Base-by-base conservation (phyloP, 2,888 invertebrate genomes). In the Toxonevra muliebris region DNA sequence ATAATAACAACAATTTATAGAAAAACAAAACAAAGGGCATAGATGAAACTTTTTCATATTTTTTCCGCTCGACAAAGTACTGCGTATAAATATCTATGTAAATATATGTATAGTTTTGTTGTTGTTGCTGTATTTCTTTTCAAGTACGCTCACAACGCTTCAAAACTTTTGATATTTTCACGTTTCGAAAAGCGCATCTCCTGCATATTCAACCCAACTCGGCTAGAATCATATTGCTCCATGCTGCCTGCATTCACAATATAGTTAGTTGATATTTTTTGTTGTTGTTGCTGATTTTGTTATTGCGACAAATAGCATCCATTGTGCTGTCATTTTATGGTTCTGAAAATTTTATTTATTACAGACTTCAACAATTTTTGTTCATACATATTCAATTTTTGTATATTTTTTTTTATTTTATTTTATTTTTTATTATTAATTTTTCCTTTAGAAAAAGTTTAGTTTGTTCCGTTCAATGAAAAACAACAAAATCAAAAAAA, bases 111-210 rank as follows among this genome's bases (percentile, higher is more conserved):
- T 30, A 7, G 30, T n/a, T 53, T 4, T 53, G 15, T 53, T 53
- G 53, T 19, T 17, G 53, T n/a, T 53, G 15, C 8, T 53, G 12
- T 17, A n/a, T 53, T 53, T 48, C 15, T 48, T 4, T 48, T 15
- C 2, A 48, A 48, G 50, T 13, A 48, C 50, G 55, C 55, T 12
- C 17, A 9, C 2, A 13, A 42, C 59, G 45, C 19, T 15, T n/a
- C 45, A 59, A 59, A 59, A 59, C 42, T 59, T 59, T 59, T 59
- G 43, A 59, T 42, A 15, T 59, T 59, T 59, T 59, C 20, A 54
- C 55, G 55, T n/a, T 54, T 54, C 55, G 20, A 54, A 20, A 54
- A 54, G 55, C 55, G 55, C 55, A 54, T 54, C 55, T 54, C 30
- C 30, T 4, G 30, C 30, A 30, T 30, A 30, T 30, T 30, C 30